A percentile compares a stretch with the other conserved stretches of the same genome.
These are phyloP conservation scores for Heliconius nattereri DNA, from an alignment of 1,140 invertebrate genomes.

Conservation along the genomic window DNA sequence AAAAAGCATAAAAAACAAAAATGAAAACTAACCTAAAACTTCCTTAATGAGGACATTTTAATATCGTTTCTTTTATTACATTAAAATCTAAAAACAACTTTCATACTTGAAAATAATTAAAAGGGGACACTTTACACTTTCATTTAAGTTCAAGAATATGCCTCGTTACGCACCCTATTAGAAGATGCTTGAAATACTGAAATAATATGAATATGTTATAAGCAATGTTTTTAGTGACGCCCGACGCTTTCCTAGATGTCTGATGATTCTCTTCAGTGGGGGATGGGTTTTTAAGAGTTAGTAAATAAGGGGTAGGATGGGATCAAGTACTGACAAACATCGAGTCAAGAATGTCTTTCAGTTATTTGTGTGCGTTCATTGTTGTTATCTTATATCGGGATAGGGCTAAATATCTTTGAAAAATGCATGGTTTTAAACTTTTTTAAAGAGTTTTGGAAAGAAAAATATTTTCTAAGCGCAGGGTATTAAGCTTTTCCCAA, in stretches of 20 bases:
- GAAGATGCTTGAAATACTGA: not conserved
- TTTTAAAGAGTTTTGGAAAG: too few relatives aligned
- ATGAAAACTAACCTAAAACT: not conserved
- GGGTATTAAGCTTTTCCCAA: too few relatives aligned
- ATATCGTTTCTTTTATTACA: not conserved
- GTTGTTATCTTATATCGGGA: constrained; percentile 33
- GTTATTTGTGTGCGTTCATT: constrained; percentile 42
- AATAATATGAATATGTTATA: constrained; percentile 15
- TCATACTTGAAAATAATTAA: constrained; percentile 8
- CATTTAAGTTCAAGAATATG: constrained; percentile 6
- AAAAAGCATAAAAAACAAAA: not conserved
- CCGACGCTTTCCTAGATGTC: constrained; percentile 1
- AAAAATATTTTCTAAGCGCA: too few relatives aligned
- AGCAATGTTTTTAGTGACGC: not conserved
- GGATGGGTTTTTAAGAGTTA: constrained; percentile 34
- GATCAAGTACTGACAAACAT: constrained; percentile 55
- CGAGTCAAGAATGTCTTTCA: constrained; percentile 51
- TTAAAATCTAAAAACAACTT: constrained; percentile 1
- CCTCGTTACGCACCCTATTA: constrained; percentile 10
- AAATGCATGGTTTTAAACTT: too few relatives aligned
- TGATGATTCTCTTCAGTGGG: constrained; percentile 13
- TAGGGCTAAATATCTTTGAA: too few relatives aligned
- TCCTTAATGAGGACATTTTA: constrained; percentile 6
- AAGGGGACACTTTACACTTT: not conserved
- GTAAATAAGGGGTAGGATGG: constrained; percentile 25